Percentiles rank a stretch among this genome's conserved stretches.
These are phyloP conservation scores for Aphis craccivora DNA, from an alignment of 1,140 invertebrate genomes.

Conservation along the genomic window DNA sequence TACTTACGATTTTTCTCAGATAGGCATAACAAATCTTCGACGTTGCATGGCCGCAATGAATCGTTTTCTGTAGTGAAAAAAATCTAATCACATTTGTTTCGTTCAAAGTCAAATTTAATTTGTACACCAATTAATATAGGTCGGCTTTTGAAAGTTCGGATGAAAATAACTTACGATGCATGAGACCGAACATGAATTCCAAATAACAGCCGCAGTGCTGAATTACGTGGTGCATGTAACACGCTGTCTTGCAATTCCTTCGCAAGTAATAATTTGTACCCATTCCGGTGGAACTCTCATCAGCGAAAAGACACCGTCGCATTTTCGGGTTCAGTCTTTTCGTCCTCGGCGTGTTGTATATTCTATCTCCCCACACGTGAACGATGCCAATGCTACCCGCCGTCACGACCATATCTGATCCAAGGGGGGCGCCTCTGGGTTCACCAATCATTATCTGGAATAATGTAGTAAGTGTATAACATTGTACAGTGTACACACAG, in stretches of 20 bases:
- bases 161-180: background rate
- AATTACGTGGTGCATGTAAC: constrained; percentile 59
- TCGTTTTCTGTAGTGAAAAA: constrained; percentile 36
- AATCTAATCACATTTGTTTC: background rate
- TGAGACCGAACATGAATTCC: constrained; percentile 61
- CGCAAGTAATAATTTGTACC: constrained; percentile 59
- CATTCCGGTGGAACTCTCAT: constrained; percentile 57
- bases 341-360: constrained; percentile 58
- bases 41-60: constrained; percentile 59
- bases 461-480: background rate
- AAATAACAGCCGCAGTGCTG: constrained; percentile 62
- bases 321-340: constrained; percentile 42
- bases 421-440: constrained; percentile 60
- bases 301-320: constrained; percentile 60
- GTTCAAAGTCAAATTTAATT: background rate
- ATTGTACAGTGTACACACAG: too few species aligned
- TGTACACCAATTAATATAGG: too few species aligned
- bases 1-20: constrained; percentile 61
- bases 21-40: constrained; percentile 61
- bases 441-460: constrained; percentile 60
- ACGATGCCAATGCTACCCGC: constrained; percentile 59
- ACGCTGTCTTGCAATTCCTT: constrained; percentile 61
- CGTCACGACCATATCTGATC: constrained; percentile 56
- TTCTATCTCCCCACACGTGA: constrained; percentile 59
- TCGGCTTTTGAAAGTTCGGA: background rate